A percentile compares a stretch with the other conserved stretches of the same genome.
Evolutionary conservation across 1,140 invertebrate genomes (phyloP).

Genomic region (Daktulosphaira vitifoliae): DNA sequence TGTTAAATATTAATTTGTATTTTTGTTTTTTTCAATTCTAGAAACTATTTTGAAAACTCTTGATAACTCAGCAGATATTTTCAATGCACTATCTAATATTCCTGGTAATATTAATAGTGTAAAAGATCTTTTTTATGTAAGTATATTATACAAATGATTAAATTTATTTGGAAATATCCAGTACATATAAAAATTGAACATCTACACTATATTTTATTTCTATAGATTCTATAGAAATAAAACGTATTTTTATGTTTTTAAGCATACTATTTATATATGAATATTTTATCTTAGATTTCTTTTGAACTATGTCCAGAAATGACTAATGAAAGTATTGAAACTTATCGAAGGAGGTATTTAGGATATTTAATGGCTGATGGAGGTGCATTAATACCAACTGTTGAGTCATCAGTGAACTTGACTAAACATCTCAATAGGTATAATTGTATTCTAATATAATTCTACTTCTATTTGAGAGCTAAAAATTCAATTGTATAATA

Average conservation of each 20-base stretch:
- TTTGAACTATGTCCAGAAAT: constrained; percentile 58
- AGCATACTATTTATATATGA: constrained; percentile 11
- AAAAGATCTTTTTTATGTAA: constrained; percentile 63
- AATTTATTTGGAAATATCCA: no score
- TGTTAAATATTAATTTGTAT: not conserved
- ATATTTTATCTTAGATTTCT: constrained; percentile 45
- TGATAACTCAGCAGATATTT: constrained; percentile 92
- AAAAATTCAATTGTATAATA: constrained; percentile 2
- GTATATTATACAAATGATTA: constrained; percentile 17
- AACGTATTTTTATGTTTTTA: not conserved
- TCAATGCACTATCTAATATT: constrained; percentile 91
- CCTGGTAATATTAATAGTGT: constrained; percentile 88
- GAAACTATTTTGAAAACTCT: constrained; percentile 69
- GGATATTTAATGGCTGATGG: constrained; percentile 96
- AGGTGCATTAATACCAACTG: constrained; percentile 83
- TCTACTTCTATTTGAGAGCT: not conserved
- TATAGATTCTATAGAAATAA: not conserved
- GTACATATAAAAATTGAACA: no score
- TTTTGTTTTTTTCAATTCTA: constrained; percentile 39
- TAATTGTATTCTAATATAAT: constrained; percentile 34
- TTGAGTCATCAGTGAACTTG: constrained; percentile 75
- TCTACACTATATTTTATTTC: no score
- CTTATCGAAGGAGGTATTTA: constrained; percentile 79
- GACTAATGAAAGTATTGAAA: constrained; percentile 79
- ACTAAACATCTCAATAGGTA: constrained; percentile 74